These are phyloP conservation scores for Linnaemya vulpina DNA, from an alignment of 2,888 invertebrate species.

Conservation along the genomic window DNA sequence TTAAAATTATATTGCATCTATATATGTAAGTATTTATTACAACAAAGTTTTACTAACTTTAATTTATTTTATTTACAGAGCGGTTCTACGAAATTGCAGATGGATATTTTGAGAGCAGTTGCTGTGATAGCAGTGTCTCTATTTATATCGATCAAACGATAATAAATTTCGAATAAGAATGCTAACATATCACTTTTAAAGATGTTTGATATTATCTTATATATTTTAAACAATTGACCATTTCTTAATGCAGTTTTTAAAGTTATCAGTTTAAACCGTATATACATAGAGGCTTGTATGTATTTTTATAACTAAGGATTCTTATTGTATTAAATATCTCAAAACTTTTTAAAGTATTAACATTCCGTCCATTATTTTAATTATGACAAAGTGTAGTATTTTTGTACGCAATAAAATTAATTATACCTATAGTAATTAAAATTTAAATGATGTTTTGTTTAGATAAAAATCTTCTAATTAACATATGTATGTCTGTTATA, in stretches of 20 bases:
- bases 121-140: constrained; percentile 10
- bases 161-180: constrained; percentile 7
- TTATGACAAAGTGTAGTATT: constrained; percentile 16
- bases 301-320: not conserved
- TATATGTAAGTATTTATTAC: too few relatives aligned
- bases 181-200: constrained; percentile 3
- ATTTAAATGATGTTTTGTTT: not conserved
- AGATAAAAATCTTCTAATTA: constrained; percentile 49
- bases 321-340: not conserved
- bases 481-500: not conserved
- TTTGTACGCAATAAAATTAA: constrained; percentile 38
- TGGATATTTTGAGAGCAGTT: not conserved
- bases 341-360: not conserved
- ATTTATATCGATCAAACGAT: constrained; percentile 1
- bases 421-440: constrained; percentile 17
- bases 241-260: not conserved
- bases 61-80: constrained; percentile 67
- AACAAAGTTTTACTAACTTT: not conserved
- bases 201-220: not conserved
- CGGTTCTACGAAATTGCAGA: constrained; percentile 56
- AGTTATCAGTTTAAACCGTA: too few relatives aligned
- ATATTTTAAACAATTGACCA: not conserved
- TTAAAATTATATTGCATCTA: too few relatives aligned
- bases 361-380: constrained; percentile 53
- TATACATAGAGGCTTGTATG: not conserved